Evolutionary conservation across 2,888 invertebrate species (phyloP).

Genomic region (Ochropacha duplaris): DNA sequence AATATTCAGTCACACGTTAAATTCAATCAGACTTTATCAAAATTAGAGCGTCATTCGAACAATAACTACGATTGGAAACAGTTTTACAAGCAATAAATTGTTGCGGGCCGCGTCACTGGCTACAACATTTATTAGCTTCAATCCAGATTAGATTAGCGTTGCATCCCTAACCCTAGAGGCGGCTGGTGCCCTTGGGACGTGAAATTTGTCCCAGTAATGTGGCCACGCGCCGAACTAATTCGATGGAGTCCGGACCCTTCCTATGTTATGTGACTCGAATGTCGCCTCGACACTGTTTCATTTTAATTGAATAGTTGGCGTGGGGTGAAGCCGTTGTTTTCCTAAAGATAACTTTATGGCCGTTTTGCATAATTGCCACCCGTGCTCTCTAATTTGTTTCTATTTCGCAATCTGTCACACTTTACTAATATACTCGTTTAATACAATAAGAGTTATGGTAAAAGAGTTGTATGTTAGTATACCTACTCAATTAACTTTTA

Average conservation of each 20-base stretch:
- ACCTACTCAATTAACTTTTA: slow-evolving; percentile 9
- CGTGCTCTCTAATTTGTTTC: slow-evolving; percentile 74
- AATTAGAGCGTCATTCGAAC: slow-evolving; percentile 64
- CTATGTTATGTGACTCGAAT: slow-evolving; percentile 80
- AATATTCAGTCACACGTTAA: slow-evolving; percentile 68
- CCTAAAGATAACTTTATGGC: slow-evolving; percentile 77
- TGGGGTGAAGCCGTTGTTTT: slow-evolving; percentile 71
- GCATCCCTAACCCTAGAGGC: slow-evolving; percentile 60
- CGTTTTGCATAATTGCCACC: slow-evolving; percentile 77
- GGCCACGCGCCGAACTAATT: slow-evolving; percentile 81
- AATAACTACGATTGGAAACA: slow-evolving; percentile 80
- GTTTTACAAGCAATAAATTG: slow-evolving; percentile 83
- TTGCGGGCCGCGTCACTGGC: slow-evolving; percentile 66
- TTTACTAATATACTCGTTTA: slow-evolving; percentile 36
- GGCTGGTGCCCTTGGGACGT: slow-evolving; percentile 60
- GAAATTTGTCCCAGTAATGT: slow-evolving; percentile 80
- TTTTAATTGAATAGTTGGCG: slow-evolving; percentile 81
- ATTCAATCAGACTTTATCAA: slow-evolving; percentile 72
- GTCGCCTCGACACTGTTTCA: slow-evolving; percentile 69
- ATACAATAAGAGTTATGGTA: slow-evolving; percentile 32
- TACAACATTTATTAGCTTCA: slow-evolving; percentile 82
- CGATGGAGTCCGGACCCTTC: slow-evolving; percentile 69
- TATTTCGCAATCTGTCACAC: slow-evolving; percentile 76
- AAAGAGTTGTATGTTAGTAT: background rate
- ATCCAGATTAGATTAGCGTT: slow-evolving; percentile 82